A percentile compares a stretch with the other conserved stretches of the same genome.
phyloP scores from a whole-genome alignment of 2,113 vertebrate genomes.

The Cebidichthys violaceus region DNA sequence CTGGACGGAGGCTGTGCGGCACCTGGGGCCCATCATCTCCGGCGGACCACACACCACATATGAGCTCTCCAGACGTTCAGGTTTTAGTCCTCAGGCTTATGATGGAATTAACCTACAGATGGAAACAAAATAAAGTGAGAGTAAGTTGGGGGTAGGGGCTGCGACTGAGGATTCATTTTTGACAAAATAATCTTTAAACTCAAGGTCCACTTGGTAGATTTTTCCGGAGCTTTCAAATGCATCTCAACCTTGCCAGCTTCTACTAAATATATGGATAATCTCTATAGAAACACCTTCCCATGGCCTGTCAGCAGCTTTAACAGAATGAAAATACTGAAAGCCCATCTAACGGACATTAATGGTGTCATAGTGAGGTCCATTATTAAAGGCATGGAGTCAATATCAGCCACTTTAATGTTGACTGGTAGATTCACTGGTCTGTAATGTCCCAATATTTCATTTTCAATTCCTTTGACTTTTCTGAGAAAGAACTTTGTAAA shows the following conservation, averaged over 20 bases:
- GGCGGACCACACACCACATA: conserved; percentile 54
- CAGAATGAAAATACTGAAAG: neutral
- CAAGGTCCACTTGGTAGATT: neutral
- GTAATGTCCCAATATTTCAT: neutral
- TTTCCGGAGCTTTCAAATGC: conserved; percentile 3
- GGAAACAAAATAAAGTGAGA: conserved; percentile 15
- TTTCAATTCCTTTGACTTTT: neutral
- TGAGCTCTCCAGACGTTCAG: conserved; percentile 20
- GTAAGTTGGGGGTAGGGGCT: neutral
- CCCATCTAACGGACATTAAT: neutral
- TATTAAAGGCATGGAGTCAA: neutral
- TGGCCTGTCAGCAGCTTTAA: too few relatives aligned
- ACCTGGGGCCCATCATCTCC: conserved; percentile 43
- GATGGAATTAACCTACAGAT: conserved; percentile 39
- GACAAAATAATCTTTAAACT: neutral
- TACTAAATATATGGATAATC: neutral
- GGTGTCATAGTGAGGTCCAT: neutral
- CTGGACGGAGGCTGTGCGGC: conserved; percentile 32
- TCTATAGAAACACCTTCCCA: neutral
- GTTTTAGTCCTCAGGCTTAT: conserved; percentile 42
- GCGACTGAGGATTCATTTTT: neutral
- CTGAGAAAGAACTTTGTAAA: neutral
- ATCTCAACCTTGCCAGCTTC: neutral
- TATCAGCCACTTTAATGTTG: neutral
- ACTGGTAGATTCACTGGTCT: neutral